Base-by-base conservation (phyloP, 2,797 vertebrate species). In the Phrynocephalus guinanensis region DNA sequence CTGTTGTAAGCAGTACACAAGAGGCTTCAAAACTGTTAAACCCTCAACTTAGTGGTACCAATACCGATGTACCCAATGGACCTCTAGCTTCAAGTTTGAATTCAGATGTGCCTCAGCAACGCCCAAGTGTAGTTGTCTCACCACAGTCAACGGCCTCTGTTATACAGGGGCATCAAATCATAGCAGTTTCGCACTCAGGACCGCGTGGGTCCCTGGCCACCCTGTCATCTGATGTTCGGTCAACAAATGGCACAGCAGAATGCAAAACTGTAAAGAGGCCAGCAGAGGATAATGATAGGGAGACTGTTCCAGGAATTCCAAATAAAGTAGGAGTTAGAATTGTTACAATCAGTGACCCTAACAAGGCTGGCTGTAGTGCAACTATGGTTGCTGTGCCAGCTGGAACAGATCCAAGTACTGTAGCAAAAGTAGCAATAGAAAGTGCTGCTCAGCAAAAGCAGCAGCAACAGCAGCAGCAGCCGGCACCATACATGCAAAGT, bases 351-450 rank as follows among this genome's bases (percentile, higher is more conserved):
- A 99, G 98, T 86, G 99, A 99, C 97, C 99, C 99, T 93, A 99
- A 99, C 96, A 99, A 99, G 75, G 98, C 98, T 91, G 98, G 99
- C 96, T 98, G 98, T 97, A 98, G 98, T 72, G 96, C 99, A 95
- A 99, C 98, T 38, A 99, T 99, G 99, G 99, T 99, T 96, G 99
- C 99, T 0, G 99, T 99, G 94, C 99, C 99, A 84, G 99, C 98
- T 78, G 99, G 98, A 94, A 98, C 98, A 81, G 98, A 99, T 97
- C 98, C 98, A 96, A 99, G 98, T 98, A 99, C 99, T 96, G 98
- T 99, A 98, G 98, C 99, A 94, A 99, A 99, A 99, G 99, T 99
- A 99, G 99, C 99, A 98, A 99, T 99, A 98, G 99, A 99, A 97
- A 99, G 98, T 92, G 98, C 98, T 97, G 97, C 97, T 94, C 99